phyloP scores from a whole-genome alignment of 2,888 invertebrate genomes.

The Troides oblongomaculatus region DNA sequence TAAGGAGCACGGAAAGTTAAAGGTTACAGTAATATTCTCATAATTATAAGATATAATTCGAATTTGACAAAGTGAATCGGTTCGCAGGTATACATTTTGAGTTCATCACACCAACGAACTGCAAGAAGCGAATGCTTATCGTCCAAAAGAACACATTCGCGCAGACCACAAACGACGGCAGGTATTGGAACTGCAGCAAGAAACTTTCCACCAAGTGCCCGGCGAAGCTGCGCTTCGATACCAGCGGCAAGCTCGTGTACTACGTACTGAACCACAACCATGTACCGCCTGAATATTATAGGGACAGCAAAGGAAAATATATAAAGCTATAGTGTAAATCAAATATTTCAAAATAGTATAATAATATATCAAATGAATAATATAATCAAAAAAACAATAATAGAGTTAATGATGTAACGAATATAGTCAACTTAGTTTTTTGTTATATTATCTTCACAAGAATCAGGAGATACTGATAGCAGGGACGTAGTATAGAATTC shows the following conservation, averaged over 20 bases:
- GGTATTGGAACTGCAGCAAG: slow-evolving; percentile 60
- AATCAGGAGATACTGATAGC: too few relatives aligned
- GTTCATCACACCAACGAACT: slow-evolving; percentile 38
- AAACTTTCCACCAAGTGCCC: slow-evolving; percentile 46
- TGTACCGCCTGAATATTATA: slow-evolving; percentile 33
- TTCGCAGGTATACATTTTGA: slow-evolving; percentile 39
- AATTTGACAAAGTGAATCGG: slow-evolving; percentile 1
- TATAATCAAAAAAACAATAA: too few relatives aligned
- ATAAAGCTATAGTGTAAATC: slow-evolving; percentile 4
- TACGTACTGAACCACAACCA: slow-evolving; percentile 50
- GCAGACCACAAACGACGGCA: slow-evolving; percentile 47
- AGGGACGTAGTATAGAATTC: too few relatives aligned
- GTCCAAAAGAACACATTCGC: slow-evolving; percentile 47
- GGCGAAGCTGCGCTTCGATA: slow-evolving; percentile 51
- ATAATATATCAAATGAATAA: too few relatives aligned
- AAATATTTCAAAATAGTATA: too few relatives aligned
- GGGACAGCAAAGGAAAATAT: slow-evolving; percentile 14
- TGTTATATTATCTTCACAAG: too few relatives aligned
- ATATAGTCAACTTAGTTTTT: too few relatives aligned
- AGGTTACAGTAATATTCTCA: not conserved
- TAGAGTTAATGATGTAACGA: too few relatives aligned
- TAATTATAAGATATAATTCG: not conserved
- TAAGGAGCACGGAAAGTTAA: too few relatives aligned
- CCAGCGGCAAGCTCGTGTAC: slow-evolving; percentile 42
- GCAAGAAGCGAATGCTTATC: slow-evolving; percentile 41